phyloP scores from a whole-genome alignment of 2,797 vertebrate genomes.

The Anguilla marmorata region DNA sequence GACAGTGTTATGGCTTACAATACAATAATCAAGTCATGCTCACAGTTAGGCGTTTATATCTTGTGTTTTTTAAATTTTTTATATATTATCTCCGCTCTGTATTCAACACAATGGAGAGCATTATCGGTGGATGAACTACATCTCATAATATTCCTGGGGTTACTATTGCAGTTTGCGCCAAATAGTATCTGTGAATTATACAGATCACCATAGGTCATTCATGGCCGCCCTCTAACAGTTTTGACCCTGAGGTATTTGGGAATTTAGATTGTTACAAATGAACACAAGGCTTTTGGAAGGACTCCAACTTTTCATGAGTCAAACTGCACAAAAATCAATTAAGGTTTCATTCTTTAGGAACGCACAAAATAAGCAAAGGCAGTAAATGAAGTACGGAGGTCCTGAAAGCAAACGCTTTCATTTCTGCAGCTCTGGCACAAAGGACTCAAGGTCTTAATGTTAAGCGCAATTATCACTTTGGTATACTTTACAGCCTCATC shows the following conservation, averaged over 20 bases:
- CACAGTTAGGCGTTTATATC: constrained; percentile 58
- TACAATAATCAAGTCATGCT: constrained; percentile 63
- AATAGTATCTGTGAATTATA: neutral
- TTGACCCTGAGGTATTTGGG: neutral
- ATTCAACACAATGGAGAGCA: constrained; percentile 46
- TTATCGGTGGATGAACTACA: neutral
- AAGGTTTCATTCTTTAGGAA: constrained; percentile 49
- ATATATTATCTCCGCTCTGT: constrained; percentile 53
- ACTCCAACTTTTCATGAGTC: neutral
- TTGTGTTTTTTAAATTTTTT: constrained; percentile 65
- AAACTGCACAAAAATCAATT: constrained; percentile 59
- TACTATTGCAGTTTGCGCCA: neutral
- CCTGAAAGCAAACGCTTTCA: constrained; percentile 62
- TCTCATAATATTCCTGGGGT: neutral
- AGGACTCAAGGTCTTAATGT: constrained; percentile 62
- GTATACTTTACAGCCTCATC: constrained; percentile 44
- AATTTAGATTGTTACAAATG: neutral
- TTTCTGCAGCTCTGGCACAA: constrained; percentile 57
- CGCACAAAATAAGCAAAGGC: constrained; percentile 49
- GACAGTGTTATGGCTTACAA: constrained; percentile 59
- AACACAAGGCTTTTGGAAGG: neutral
- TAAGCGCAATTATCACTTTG: constrained; percentile 51
- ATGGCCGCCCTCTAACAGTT: neutral
- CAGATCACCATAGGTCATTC: neutral
- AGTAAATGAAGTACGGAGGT: constrained; percentile 69